phyloP scores from a whole-genome alignment of 2,888 invertebrate species.

The Octonoba sinensis region DNA sequence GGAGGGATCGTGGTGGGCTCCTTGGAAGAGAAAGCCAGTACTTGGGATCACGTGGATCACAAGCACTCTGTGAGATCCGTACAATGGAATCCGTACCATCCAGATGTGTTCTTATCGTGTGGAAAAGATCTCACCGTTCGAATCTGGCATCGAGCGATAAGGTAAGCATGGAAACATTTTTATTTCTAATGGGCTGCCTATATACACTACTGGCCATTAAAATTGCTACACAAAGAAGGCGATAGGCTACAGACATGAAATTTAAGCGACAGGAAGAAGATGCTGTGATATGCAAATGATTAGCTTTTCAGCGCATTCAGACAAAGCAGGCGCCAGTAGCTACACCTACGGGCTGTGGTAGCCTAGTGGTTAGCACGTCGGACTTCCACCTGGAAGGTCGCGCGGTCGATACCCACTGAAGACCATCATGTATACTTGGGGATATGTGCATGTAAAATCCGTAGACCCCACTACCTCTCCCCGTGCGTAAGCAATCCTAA shows the following conservation, averaged over 20 bases:
- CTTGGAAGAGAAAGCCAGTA: conserved; percentile 73
- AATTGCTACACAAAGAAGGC: too few relatives aligned
- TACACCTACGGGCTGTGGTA: too few relatives aligned
- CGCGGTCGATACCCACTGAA: too few relatives aligned
- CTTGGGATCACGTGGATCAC: conserved; percentile 77
- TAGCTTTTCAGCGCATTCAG: not conserved
- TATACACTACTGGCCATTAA: too few relatives aligned
- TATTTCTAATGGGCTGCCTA: too few relatives aligned
- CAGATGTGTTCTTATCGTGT: conserved; percentile 89
- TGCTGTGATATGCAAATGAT: not conserved
- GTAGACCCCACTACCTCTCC: too few relatives aligned
- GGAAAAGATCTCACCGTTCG: conserved; percentile 95
- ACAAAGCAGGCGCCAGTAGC: not conserved
- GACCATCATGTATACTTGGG: too few relatives aligned
- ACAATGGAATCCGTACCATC: conserved; percentile 88
- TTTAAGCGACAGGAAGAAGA: not conserved
- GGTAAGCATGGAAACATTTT: conserved; percentile 56
- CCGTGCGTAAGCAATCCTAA: too few relatives aligned
- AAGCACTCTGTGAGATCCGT: conserved; percentile 91
- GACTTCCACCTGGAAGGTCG: too few relatives aligned
- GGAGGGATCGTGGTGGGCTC: conserved; percentile 93
- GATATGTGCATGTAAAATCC: too few relatives aligned
- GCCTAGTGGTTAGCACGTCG: too few relatives aligned
- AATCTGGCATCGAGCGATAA: conserved; percentile 87
- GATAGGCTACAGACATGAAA: too few relatives aligned